Evolutionary conservation across 1,140 invertebrate species (phyloP), one percentile per base, ranked within the genome.

Genomic region (Drosophila subpulchrella): DNA sequence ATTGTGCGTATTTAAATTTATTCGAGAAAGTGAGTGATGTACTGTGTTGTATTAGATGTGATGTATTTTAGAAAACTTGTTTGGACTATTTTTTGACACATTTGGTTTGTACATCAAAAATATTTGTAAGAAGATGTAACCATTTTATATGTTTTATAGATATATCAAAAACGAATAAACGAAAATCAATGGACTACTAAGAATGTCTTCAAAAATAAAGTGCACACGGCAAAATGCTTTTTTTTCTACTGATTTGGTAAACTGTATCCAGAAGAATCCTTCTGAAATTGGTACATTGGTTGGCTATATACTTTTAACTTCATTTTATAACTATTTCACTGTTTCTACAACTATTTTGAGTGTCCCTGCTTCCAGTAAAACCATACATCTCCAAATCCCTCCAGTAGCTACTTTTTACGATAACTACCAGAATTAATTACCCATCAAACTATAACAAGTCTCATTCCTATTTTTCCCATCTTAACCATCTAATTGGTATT

Each of bases 341-440:
- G 46, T 57, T 77, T 58, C 63, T 86, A 79, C 58, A 83, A 88
- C 75, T 88, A 82, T 60, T 88, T 76, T 68, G 53, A 78, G 62
- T 86, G 63, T 86, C 83, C 83, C 83, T 88, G 83, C 83, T 72
- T 75, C 66, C 20, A 65, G 73, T 68, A 72, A 85, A 84, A 85
- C 78, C 81, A 39, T 84, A 84, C 75, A 77, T 76, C 61, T 58
- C 11, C 50, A 66, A 65, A 17, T 17, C 20, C 44, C 42, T 38
- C 44, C 24, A 20, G 36, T 46, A 7, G 20, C 15, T 41, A 34
- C 30, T 34, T 30, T 12, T 44, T 13, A 46, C 39, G 30, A 24
- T 30, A 34, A 24, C 59, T 30, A 24, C 42, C 17, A 30, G 63
- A 48, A 17, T 60, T 44, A 15, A 17, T 41, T 41, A 48, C 32